These are phyloP conservation scores for Venustaconcha ellipsiformis DNA, from an alignment of 1,140 invertebrate genomes.

Conservation along the genomic window DNA sequence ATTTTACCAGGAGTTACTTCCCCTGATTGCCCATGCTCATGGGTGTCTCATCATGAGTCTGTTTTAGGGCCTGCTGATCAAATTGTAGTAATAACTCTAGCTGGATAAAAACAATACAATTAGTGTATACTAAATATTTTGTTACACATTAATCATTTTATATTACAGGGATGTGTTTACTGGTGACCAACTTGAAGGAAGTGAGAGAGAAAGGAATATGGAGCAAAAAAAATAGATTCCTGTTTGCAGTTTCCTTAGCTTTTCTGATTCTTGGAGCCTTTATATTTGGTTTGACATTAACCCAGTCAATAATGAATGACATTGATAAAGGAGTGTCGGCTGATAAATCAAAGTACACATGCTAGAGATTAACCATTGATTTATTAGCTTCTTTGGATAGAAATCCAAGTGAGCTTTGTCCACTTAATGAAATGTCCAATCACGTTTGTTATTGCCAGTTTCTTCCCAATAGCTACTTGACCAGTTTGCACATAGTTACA, in stretches of 20 bases:
- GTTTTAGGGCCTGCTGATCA: neutral
- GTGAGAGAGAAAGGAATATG: slow-evolving; percentile 25
- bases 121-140: neutral
- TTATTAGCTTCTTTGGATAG: neutral
- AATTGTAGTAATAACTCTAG: neutral
- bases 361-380: slow-evolving; percentile 8
- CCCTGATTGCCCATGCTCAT: too few relatives aligned
- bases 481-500: too few relatives aligned
- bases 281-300: slow-evolving; percentile 74
- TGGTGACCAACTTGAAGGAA: slow-evolving; percentile 70
- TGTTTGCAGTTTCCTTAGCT: slow-evolving; percentile 61
- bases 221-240: slow-evolving; percentile 26
- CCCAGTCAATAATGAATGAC: slow-evolving; percentile 70
- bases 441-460: too few relatives aligned
- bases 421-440: neutral
- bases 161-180: slow-evolving; percentile 73
- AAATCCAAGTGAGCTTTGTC: neutral
- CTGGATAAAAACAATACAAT: neutral
- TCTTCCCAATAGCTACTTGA: too few relatives aligned
- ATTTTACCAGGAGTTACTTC: too few relatives aligned
- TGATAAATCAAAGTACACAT: slow-evolving; percentile 57
- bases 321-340: slow-evolving; percentile 42
- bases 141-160: slow-evolving; percentile 11
- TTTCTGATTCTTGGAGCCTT: slow-evolving; percentile 75
- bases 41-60: neutral